phyloP scores from a whole-genome alignment of 2,797 vertebrate species.

The Poecilia velifera region DNA sequence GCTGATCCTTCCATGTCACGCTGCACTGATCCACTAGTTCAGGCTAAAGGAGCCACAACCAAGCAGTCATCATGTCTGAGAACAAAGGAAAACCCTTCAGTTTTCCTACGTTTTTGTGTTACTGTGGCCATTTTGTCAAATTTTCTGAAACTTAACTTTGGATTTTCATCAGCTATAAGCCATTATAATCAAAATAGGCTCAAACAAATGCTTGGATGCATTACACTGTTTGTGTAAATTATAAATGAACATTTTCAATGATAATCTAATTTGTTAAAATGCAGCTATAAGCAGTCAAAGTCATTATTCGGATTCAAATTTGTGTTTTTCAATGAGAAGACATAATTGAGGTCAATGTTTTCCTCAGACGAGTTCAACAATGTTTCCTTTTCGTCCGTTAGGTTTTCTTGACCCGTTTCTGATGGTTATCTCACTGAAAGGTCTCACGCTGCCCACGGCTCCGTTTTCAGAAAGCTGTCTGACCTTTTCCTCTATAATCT shows the following conservation, averaged over 20 bases:
- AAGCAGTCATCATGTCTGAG: neutral
- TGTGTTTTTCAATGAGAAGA: neutral
- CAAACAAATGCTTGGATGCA: neutral
- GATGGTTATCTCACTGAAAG: neutral
- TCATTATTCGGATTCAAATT: neutral
- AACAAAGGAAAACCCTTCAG: neutral
- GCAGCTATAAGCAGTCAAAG: neutral
- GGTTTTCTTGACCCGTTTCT: neutral
- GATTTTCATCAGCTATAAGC: neutral
- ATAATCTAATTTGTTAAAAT: neutral
- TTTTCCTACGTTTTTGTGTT: neutral
- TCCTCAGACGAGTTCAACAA: neutral
- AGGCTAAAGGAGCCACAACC: neutral
- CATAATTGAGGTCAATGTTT: neutral
- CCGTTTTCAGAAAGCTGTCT: neutral
- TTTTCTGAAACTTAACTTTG: neutral
- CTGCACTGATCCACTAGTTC: neutral
- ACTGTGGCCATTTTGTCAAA: neutral
- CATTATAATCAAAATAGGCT: neutral
- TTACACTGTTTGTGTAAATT: neutral
- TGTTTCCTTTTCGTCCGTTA: neutral
- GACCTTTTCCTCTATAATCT: neutral
- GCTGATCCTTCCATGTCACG: neutral
- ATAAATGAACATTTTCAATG: neutral
- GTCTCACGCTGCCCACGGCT: neutral